Base-by-base conservation (phyloP, 2,888 invertebrate genomes). In the Stenodera caucasica region DNA sequence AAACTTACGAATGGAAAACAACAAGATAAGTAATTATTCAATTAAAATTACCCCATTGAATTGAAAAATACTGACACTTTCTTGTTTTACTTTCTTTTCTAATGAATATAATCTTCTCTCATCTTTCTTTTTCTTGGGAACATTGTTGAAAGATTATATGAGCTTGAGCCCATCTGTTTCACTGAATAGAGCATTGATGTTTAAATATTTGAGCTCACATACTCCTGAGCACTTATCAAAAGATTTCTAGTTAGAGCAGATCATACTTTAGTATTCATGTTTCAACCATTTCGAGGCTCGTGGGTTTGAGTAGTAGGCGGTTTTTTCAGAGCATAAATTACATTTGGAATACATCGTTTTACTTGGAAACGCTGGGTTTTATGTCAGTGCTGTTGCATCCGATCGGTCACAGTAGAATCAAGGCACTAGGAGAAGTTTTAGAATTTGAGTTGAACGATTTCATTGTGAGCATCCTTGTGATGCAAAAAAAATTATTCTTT, bases 321-420 rank as follows among this genome's bases (percentile, higher is more conserved):
- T 52, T 61, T 64, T 45, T 58, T 58, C 21, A 54, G 54, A 23
- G 49, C 52, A 8, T 40, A 62, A 33, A 30, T 59, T 60, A 3
- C 50, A 35, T 11, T 45, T 64, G 15, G 63, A 66, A 55, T 60
- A 58, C 35, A 51, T 63, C 12, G 57, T 61, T 49, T 50, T 64
- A 12, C 23, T 61, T 33, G 63, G 63, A 53, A 64, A 64, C 32
- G 52, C 64, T 14, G 66, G 59, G 21, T 60, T 61, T 18, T 61
- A 23, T 49, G 33, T 67, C 29, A 61, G 65, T 58, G 62, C 64
- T n/a, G 51, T 67, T 7, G 57, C 62, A 35, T 59, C 59, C 29
- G 67, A 67, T 58, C 65, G 65, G 15, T 65, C 63, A 14, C 33
- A 58, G 9, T 66, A 63, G 60, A 68, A 66, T 51, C 33, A 61